Evolutionary conservation across 2,113 vertebrate species (phyloP).

Genomic region (Paradoxurus hermaphroditus): DNA sequence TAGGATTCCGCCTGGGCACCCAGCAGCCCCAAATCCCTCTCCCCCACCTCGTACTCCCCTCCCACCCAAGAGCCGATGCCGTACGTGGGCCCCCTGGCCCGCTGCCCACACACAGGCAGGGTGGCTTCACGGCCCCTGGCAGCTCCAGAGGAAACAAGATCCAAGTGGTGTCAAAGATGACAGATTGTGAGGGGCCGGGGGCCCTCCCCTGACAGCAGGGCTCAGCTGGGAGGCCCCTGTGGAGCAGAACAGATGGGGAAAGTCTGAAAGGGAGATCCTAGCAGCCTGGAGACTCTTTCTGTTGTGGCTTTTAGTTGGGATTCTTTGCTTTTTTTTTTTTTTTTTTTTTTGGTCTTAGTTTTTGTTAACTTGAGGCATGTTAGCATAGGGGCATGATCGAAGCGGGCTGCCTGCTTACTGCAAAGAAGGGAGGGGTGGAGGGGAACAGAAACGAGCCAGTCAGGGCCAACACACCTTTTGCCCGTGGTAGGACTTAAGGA

Average conservation of each 20-base stretch:
- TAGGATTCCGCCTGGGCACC: background rate
- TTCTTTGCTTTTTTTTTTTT: background rate
- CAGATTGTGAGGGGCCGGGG: constrained; percentile 54
- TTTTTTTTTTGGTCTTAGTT: background rate
- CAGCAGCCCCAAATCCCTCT: background rate
- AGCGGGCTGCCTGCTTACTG: background rate
- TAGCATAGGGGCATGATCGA: background rate
- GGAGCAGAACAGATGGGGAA: constrained; percentile 57
- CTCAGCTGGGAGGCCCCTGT: constrained; percentile 34
- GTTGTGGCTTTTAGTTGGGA: background rate
- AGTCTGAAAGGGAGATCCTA: constrained; percentile 39
- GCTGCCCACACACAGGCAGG: background rate
- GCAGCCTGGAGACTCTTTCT: constrained; percentile 17
- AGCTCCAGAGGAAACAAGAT: constrained; percentile 28
- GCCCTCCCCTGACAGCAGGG: constrained; percentile 40
- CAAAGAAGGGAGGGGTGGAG: too few relatives aligned
- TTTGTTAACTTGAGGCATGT: background rate
- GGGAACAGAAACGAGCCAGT: too few relatives aligned
- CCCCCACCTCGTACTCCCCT: fast-evolving
- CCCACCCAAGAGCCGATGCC: background rate
- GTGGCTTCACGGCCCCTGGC: constrained; percentile 21
- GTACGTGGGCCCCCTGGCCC: background rate
- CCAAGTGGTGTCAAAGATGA: constrained; percentile 57
- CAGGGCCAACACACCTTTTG: background rate
- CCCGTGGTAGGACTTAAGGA: background rate